phyloP scores from a whole-genome alignment of 1,140 invertebrate species.

The Magallana ariakensis region DNA sequence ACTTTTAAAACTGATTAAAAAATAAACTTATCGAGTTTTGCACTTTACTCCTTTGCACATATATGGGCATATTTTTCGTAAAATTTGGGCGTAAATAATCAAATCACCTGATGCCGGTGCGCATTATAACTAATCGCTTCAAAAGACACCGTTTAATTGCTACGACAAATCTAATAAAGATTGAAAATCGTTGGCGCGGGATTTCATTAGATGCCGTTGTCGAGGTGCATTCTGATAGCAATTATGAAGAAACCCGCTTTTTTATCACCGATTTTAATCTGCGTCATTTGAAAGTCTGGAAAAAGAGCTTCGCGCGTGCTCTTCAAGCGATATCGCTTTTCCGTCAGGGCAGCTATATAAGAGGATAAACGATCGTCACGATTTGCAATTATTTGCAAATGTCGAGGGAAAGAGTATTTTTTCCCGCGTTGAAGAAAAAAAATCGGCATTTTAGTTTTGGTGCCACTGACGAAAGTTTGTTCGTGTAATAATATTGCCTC shows the following conservation, averaged over 20 bases:
- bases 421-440: not conserved
- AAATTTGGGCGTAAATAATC: too few species aligned
- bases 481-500: not conserved
- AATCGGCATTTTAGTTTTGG: not conserved
- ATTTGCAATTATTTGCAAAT: constrained; percentile 35
- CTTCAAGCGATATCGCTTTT: constrained; percentile 14
- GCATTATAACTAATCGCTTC: not conserved
- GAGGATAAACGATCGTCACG: constrained; percentile 24
- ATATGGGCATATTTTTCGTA: too few species aligned
- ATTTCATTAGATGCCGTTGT: not conserved
- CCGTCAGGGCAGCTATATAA: constrained; percentile 22
- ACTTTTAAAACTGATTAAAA: too few species aligned
- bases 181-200: not conserved
- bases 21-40: too few species aligned
- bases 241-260: not conserved
- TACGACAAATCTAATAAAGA: not conserved
- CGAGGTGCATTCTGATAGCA: not conserved
- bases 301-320: constrained; percentile 28
- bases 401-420: not conserved
- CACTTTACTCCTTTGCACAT: too few species aligned
- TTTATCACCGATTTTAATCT: constrained; percentile 10
- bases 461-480: not conserved
- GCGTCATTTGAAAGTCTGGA: constrained; percentile 33
- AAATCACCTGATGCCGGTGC: not conserved
- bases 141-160: constrained; percentile 2